These are phyloP conservation scores for Masticophis lateralis DNA, from an alignment of 2,797 vertebrate genomes.

Conservation along the genomic window DNA sequence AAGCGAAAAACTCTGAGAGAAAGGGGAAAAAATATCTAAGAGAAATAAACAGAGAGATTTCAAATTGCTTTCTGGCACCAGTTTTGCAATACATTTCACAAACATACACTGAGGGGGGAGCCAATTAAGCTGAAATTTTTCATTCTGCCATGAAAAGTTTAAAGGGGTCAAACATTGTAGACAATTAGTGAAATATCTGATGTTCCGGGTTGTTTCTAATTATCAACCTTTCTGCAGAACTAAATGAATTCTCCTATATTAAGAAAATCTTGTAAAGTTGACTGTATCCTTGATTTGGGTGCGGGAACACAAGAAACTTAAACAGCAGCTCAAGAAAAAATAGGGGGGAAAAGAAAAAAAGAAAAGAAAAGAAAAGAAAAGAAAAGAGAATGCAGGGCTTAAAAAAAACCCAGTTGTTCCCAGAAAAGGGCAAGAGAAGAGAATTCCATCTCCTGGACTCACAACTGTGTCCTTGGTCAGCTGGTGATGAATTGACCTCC, in stretches of 20 bases:
- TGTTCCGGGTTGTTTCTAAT: conserved; percentile 10
- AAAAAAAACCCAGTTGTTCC: neutral
- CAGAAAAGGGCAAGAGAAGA: neutral
- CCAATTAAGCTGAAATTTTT: conserved; percentile 64
- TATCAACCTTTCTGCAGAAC: conserved; percentile 19
- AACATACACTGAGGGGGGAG: conserved; percentile 40
- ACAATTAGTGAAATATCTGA: conserved; percentile 42
- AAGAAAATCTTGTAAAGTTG: neutral
- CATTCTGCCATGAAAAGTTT: conserved; percentile 57
- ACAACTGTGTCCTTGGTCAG: neutral
- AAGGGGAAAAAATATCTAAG: neutral
- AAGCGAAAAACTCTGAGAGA: neutral
- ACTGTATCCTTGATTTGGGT: neutral
- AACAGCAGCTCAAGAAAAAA: neutral
- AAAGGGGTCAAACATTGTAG: conserved; percentile 51
- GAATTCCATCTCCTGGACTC: neutral
- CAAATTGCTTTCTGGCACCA: conserved; percentile 5
- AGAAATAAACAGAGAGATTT: neutral
- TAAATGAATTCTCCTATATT: neutral
- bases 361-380: no score
- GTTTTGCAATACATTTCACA: conserved; percentile 5
- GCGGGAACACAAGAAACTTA: conserved; percentile 15
- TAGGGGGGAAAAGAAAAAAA: neutral
- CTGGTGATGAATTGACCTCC: neutral
- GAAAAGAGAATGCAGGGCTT: no score